A percentile compares a stretch with the other conserved stretches of the same genome.
phyloP scores from a whole-genome alignment of 2,797 vertebrate genomes.

The Agapornis canus region DNA sequence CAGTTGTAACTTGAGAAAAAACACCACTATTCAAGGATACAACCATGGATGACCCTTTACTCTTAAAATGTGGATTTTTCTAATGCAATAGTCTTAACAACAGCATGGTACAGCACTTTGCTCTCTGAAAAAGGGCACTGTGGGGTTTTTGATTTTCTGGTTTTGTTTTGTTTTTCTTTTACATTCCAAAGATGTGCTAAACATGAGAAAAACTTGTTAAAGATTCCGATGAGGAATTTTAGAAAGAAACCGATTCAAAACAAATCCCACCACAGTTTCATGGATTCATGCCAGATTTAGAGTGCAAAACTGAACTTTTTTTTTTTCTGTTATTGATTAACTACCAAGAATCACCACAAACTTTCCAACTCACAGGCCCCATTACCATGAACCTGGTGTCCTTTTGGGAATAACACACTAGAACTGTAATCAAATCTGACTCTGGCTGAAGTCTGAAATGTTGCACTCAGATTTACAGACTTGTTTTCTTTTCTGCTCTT shows the following conservation, averaged over 20 bases:
- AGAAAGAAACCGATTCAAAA: background rate
- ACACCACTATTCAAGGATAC: background rate
- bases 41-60: background rate
- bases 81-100: background rate
- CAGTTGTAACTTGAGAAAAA: background rate
- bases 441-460: background rate
- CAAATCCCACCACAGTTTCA: background rate
- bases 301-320: background rate
- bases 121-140: rapidly evolving
- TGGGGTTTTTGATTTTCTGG: background rate
- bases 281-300: background rate
- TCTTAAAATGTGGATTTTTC: background rate
- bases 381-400: background rate
- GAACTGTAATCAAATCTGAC: background rate
- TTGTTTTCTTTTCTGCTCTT: background rate
- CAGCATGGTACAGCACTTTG: rapidly evolving
- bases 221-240: background rate
- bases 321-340: background rate
- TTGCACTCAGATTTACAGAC: background rate
- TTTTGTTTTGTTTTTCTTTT: background rate
- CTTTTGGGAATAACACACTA: background rate
- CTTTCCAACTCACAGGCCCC: background rate
- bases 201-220: background rate
- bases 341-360: background rate
- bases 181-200: background rate